Evolutionary conservation across 2,888 invertebrate species (phyloP).

Genomic region (Lordiphosa fenestrarum): DNA sequence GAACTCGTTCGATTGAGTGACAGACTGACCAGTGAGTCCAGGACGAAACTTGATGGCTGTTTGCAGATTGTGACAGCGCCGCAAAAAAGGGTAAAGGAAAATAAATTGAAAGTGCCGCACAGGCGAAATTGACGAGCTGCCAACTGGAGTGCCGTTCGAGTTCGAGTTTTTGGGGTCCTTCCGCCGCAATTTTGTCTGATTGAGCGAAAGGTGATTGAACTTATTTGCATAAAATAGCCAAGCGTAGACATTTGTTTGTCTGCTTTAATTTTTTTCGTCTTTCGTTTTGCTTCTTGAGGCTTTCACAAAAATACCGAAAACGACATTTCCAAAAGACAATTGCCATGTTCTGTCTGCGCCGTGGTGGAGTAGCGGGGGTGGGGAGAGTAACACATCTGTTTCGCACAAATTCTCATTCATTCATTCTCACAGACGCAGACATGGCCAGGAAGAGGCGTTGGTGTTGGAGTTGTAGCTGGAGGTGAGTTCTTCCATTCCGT

Average conservation of each 20-base stretch:
- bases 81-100: slow-evolving; percentile 63
- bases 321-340: slow-evolving; percentile 50
- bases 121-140: slow-evolving; percentile 64
- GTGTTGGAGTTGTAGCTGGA: neutral
- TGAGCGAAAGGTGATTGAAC: slow-evolving; percentile 68
- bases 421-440: slow-evolving; percentile 55
- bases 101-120: slow-evolving; percentile 69
- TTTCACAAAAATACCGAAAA: slow-evolving; percentile 49
- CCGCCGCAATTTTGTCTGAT: slow-evolving; percentile 51
- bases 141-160: slow-evolving; percentile 1
- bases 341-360: slow-evolving; percentile 24
- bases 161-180: slow-evolving; percentile 16
- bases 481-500: slow-evolving; percentile 50
- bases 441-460: slow-evolving; percentile 13
- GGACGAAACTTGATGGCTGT: slow-evolving; percentile 56
- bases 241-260: slow-evolving; percentile 24
- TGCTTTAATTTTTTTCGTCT: slow-evolving; percentile 12
- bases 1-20: slow-evolving; percentile 56
- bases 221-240: slow-evolving; percentile 69
- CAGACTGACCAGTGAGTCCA: slow-evolving; percentile 52
- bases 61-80: slow-evolving; percentile 70
- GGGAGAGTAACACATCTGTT: slow-evolving; percentile 64
- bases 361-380: neutral
- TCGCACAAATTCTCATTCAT: slow-evolving; percentile 62
- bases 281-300: slow-evolving; percentile 50